Base-by-base conservation (phyloP, 2,797 vertebrate species). In the Takifugu ocellatus region DNA sequence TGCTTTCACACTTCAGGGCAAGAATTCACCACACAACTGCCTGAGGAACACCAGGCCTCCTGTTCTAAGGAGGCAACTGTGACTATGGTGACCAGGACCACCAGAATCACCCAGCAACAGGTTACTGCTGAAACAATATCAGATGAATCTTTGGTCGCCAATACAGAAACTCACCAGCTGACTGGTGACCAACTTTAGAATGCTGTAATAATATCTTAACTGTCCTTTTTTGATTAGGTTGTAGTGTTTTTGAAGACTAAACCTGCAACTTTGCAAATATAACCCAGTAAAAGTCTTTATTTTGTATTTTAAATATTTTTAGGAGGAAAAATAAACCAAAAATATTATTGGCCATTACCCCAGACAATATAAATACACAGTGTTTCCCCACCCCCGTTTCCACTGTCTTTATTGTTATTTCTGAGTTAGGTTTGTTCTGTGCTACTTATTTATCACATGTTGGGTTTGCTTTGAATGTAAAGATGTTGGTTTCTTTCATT, bases 1-100 rank as follows among this genome's bases (percentile, higher is more conserved):
- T 88, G 86, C 70, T 81, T 93, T 42, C 88, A 89, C 65, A 72
- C 91, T 61, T 91, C 94, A 24, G 90, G 78, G 0, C 65, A 90
- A n/a, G 87, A 91, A 39, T 92, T 92, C 60, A 67, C 83, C 43
- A 69, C 81, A 15, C 75, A 87, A 15, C 81, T 58, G 54, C 79
- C 87, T 0, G 82, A 88, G 44, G 85, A 92, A 59, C 82, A 72
- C 15, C 78, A 67, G 5, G 69, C 82, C 27, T 87, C 84, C 39
- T 79, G 82, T 14, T 59, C 72, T 1, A 68, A 79, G 47, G 80
- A 85, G 39, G 81, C 67, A 61, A 75, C 76, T 12, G 68, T 87
- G 15, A 83, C 80, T 44, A 75, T 57, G 56, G 70, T 86, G 15
- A 88, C 82, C 24, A 90, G 92, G 72, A 89, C 84, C 26, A 83